Evolutionary conservation across 2,888 invertebrate genomes (phyloP).

Genomic region (Tetragnatha montana): DNA sequence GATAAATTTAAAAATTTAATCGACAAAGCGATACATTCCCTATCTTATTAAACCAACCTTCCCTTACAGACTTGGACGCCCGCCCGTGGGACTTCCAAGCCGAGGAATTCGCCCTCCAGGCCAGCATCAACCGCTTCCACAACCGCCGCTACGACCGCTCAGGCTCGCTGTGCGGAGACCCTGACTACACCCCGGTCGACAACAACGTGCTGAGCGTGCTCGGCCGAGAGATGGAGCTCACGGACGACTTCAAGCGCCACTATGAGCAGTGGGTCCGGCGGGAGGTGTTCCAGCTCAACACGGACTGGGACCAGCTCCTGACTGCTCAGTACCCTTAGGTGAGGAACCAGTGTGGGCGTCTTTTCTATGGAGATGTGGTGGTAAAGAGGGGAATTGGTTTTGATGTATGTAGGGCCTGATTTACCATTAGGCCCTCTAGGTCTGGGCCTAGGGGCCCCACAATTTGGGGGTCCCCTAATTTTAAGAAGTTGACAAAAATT

Average conservation of each 20-base stretch:
- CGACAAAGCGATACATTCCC: background rate
- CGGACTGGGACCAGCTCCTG: constrained; percentile 80
- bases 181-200: constrained; percentile 83
- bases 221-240: constrained; percentile 86
- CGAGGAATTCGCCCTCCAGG: constrained; percentile 95
- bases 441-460: too few species aligned
- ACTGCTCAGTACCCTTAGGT: constrained; percentile 52
- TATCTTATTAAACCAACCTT: background rate
- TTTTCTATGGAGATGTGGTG: too few species aligned
- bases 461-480: too few species aligned
- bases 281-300: constrained; percentile 90
- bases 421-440: too few species aligned
- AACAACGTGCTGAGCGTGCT: constrained; percentile 89
- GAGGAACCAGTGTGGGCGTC: too few species aligned
- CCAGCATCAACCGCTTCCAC: constrained; percentile 97
- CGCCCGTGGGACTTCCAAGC: constrained; percentile 96
- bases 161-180: constrained; percentile 74
- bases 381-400: too few species aligned
- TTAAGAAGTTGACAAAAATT: too few species aligned
- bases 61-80: constrained; percentile 84
- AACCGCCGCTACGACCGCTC: constrained; percentile 86
- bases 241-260: constrained; percentile 93
- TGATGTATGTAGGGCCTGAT: too few species aligned
- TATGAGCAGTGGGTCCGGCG: constrained; percentile 97
- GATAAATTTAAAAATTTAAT: background rate